These are phyloP conservation scores for Agrochola macilenta DNA, from an alignment of 2,888 invertebrate species.

Conservation along the genomic window DNA sequence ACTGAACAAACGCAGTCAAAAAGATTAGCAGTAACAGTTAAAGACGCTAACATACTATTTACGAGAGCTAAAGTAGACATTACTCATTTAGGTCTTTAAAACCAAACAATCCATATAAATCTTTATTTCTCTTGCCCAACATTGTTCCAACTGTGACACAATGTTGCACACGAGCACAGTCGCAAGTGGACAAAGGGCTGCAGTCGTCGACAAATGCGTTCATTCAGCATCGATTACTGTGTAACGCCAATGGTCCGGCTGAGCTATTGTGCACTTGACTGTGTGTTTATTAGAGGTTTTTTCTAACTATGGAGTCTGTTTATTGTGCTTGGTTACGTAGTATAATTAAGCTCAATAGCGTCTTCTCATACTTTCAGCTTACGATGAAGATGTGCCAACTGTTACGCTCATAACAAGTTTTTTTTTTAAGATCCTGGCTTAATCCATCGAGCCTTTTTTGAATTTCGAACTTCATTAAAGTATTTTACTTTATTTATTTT, in stretches of 20 bases:
- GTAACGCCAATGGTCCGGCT: background rate
- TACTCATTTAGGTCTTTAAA: background rate
- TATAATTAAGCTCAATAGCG: background rate
- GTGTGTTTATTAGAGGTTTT: conserved; percentile 6
- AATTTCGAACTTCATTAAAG: too few species aligned
- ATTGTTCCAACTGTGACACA: conserved; percentile 8
- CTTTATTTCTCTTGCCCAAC: background rate
- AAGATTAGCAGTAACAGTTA: too few species aligned
- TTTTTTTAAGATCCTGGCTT: too few species aligned
- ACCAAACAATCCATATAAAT: background rate
- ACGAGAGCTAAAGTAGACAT: too few species aligned
- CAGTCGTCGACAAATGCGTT: conserved; percentile 38
- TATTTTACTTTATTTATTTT: too few species aligned
- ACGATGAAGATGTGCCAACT: too few species aligned
- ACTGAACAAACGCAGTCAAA: too few species aligned
- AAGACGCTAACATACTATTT: too few species aligned
- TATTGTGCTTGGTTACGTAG: background rate
- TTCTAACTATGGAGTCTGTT: background rate
- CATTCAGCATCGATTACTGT: conserved; percentile 44
- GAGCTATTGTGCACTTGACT: conserved; percentile 20
- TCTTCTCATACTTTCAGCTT: too few species aligned
- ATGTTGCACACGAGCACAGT: background rate
- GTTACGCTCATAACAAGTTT: too few species aligned
- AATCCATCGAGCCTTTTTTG: too few species aligned
- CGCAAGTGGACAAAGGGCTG: conserved; percentile 20